Evolutionary conservation across 2,888 invertebrate genomes (phyloP).

Genomic region (Drosophila nigricruria): DNA sequence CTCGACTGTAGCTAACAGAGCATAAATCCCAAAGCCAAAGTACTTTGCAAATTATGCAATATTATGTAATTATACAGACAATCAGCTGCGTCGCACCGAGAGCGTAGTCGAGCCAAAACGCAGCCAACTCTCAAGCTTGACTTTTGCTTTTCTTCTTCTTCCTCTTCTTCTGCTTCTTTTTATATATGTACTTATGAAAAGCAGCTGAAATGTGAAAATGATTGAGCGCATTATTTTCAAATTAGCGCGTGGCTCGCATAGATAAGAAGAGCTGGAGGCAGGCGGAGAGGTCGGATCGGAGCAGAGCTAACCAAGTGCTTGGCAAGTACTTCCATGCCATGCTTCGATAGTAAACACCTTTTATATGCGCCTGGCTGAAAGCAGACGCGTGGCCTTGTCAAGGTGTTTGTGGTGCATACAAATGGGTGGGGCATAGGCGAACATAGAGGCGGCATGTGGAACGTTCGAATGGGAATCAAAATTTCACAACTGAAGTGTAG

Average conservation of each 20-base stretch:
- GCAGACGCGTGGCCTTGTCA: slow-evolving; percentile 55
- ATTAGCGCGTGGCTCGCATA: slow-evolving; percentile 76
- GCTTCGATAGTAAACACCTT: slow-evolving; percentile 46
- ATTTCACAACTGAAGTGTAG: background rate
- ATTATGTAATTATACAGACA: slow-evolving; percentile 81
- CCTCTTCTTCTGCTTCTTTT: background rate
- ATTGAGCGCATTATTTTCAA: slow-evolving; percentile 83
- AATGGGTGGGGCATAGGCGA: slow-evolving; percentile 4
- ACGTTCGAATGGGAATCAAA: background rate
- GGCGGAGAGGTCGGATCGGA: background rate
- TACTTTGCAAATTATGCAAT: slow-evolving; percentile 81
- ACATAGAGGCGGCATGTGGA: background rate
- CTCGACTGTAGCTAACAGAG: slow-evolving; percentile 77
- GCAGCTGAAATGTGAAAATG: slow-evolving; percentile 73
- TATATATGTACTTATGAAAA: slow-evolving; percentile 41
- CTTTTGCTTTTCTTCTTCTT: slow-evolving; percentile 24
- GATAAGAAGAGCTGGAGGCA: slow-evolving; percentile 11
- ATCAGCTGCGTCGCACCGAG: slow-evolving; percentile 50
- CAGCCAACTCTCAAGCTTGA: slow-evolving; percentile 31
- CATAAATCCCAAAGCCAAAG: slow-evolving; percentile 81
- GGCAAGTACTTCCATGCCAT: slow-evolving; percentile 37
- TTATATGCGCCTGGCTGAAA: slow-evolving; percentile 40
- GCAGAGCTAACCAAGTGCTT: slow-evolving; percentile 11
- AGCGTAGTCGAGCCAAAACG: background rate
- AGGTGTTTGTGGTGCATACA: slow-evolving; percentile 32